phyloP scores from a whole-genome alignment of 2,888 invertebrate species.

The Laspeyria flexula region DNA sequence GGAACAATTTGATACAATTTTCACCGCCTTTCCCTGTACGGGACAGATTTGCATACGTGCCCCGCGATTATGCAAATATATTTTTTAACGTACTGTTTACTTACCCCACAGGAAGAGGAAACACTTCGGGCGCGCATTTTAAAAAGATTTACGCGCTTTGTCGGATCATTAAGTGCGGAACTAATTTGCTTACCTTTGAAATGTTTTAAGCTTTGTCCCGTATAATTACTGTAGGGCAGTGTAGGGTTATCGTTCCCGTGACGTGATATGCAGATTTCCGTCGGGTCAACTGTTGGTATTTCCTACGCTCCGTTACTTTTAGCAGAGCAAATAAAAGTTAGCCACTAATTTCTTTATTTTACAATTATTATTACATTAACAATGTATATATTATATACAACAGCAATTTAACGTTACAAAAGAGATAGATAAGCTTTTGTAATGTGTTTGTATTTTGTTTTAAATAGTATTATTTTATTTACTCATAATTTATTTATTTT shows the following conservation, averaged over 20 bases:
- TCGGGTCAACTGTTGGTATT: conserved; percentile 59
- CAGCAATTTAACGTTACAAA: no score
- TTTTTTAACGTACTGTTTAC: conserved; percentile 81
- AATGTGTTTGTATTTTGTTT: no score
- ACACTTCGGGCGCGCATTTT: conserved; percentile 79
- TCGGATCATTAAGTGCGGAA: conserved; percentile 85
- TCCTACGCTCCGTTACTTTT: conserved; percentile 41
- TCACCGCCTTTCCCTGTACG: conserved; percentile 76
- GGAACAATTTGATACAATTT: conserved; percentile 85
- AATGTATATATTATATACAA: not conserved
- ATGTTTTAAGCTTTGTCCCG: conserved; percentile 82
- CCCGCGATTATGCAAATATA: conserved; percentile 82
- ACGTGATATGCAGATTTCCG: conserved; percentile 81
- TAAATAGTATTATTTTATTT: no score
- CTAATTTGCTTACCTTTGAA: conserved; percentile 86
- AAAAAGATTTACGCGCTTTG: conserved; percentile 86
- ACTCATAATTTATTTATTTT: not conserved
- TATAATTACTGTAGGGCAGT: conserved; percentile 74
- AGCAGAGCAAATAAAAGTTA: conserved; percentile 21
- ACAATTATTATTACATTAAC: conserved; percentile 11
- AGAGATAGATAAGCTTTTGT: no score
- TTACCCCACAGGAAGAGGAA: conserved; percentile 75
- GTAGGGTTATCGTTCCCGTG: conserved; percentile 60
- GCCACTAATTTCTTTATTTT: conserved; percentile 11
- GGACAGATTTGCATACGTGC: conserved; percentile 81